Evolutionary conservation across 1,140 invertebrate species (phyloP).

Genomic region (Platorchestia sp.): DNA sequence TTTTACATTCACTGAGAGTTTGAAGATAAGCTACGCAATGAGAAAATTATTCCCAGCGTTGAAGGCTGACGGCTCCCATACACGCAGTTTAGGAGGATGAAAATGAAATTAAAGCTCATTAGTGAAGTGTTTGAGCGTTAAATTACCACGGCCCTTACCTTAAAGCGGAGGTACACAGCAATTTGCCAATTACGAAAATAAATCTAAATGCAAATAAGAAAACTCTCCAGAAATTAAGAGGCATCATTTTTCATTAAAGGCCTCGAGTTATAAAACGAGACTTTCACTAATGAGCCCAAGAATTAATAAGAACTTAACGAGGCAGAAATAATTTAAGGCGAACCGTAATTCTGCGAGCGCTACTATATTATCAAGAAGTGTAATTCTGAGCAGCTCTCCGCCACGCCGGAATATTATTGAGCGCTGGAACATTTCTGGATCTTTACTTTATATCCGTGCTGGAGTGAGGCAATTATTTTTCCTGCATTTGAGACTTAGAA

Average conservation of each 20-base stretch:
- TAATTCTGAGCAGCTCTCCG: neutral
- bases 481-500: neutral
- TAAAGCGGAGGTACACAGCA: neutral
- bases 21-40: neutral
- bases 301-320: slow-evolving; percentile 10
- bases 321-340: neutral
- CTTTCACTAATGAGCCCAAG: neutral
- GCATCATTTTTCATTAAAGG: neutral
- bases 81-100: neutral
- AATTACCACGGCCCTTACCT: neutral
- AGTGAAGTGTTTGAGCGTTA: neutral
- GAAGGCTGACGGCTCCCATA: neutral
- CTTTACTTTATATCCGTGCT: neutral
- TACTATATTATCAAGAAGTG: neutral
- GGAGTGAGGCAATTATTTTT: neutral
- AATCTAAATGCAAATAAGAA: slow-evolving; percentile 10
- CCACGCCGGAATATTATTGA: neutral
- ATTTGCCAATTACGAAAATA: neutral
- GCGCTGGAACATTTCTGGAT: neutral
- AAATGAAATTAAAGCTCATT: neutral
- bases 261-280: neutral
- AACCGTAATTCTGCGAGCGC: neutral
- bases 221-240: neutral
- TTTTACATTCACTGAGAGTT: neutral
- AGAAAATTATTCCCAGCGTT: neutral